phyloP scores from a whole-genome alignment of 2,888 invertebrate species.

The Boloria euphrosyne region DNA sequence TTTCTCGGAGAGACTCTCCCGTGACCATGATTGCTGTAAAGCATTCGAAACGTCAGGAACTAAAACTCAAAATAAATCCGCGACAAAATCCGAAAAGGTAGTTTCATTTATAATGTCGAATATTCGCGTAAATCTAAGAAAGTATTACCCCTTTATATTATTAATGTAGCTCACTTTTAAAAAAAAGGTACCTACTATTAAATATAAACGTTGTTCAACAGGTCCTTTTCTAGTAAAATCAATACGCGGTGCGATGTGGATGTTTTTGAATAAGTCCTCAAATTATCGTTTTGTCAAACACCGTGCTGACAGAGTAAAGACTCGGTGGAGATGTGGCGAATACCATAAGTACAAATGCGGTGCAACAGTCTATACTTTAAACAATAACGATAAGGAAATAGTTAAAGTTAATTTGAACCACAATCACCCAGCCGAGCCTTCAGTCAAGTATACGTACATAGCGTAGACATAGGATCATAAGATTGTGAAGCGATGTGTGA shows the following conservation, averaged over 20 bases:
- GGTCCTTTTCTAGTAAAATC: conserved; percentile 28
- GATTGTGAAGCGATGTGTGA: too few species aligned
- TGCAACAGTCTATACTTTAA: conserved; percentile 43
- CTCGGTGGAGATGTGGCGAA: conserved; percentile 49
- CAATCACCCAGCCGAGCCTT: conserved; percentile 31
- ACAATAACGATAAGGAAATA: conserved; percentile 25
- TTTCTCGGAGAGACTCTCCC: too few species aligned
- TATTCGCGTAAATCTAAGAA: too few species aligned
- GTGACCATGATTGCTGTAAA: too few species aligned
- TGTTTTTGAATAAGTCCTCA: conserved; percentile 19
- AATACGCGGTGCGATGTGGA: conserved; percentile 24
- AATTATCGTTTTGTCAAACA: conserved; percentile 51
- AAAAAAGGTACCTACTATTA: background rate
- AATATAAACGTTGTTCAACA: conserved; percentile 4
- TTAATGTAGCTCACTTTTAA: background rate
- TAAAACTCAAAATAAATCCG: too few species aligned
- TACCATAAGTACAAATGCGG: conserved; percentile 43
- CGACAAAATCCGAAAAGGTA: too few species aligned
- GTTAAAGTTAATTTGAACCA: conserved; percentile 19
- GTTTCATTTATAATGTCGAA: too few species aligned
- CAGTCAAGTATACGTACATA: background rate
- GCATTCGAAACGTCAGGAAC: too few species aligned
- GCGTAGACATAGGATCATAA: too few species aligned
- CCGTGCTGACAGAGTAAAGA: conserved; percentile 38
- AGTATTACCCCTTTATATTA: background rate